phyloP scores from a whole-genome alignment of 2,888 invertebrate genomes.

The Osmoderma eremita region DNA sequence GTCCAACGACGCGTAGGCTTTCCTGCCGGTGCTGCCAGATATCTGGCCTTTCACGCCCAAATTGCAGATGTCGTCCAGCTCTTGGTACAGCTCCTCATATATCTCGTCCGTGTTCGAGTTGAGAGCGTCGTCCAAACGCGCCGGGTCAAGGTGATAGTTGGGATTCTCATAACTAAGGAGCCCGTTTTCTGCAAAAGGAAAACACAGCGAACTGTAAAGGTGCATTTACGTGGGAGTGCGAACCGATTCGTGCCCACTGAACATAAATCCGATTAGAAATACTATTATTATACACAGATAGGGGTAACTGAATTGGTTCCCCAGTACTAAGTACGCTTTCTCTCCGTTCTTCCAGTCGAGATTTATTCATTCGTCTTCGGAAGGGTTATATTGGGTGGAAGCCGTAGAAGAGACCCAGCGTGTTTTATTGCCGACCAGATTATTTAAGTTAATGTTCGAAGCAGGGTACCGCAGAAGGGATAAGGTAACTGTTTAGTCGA shows the following conservation, averaged over 20 bases:
- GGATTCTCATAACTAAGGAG: slow-evolving; percentile 91
- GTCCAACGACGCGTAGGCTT: slow-evolving; percentile 74
- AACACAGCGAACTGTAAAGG: not conserved
- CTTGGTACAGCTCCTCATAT: slow-evolving; percentile 79
- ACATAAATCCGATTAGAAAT: too few species aligned
- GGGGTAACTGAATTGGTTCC: slow-evolving; percentile 4
- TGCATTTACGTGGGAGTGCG: not conserved
- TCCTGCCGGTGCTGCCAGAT: slow-evolving; percentile 67
- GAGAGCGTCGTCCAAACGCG: slow-evolving; percentile 79
- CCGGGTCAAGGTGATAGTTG: slow-evolving; percentile 85
- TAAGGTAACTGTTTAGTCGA: slow-evolving; percentile 5
- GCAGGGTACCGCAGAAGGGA: not conserved
- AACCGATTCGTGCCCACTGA: not conserved
- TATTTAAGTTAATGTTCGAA: slow-evolving; percentile 14
- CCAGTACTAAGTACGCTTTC: not conserved
- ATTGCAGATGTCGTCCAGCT: slow-evolving; percentile 69
- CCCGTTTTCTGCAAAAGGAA: slow-evolving; percentile 81
- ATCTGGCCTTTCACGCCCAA: slow-evolving; percentile 67
- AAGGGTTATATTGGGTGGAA: slow-evolving; percentile 6
- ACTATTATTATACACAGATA: too few species aligned
- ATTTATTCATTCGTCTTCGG: slow-evolving; percentile 10
- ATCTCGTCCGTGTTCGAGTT: slow-evolving; percentile 73
- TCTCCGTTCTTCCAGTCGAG: slow-evolving; percentile 1
- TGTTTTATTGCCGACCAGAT: slow-evolving; percentile 1
- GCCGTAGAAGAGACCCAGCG: not conserved